phyloP scores from a whole-genome alignment of 2,797 vertebrate species.

The Tauraco hartlaubi region DNA sequence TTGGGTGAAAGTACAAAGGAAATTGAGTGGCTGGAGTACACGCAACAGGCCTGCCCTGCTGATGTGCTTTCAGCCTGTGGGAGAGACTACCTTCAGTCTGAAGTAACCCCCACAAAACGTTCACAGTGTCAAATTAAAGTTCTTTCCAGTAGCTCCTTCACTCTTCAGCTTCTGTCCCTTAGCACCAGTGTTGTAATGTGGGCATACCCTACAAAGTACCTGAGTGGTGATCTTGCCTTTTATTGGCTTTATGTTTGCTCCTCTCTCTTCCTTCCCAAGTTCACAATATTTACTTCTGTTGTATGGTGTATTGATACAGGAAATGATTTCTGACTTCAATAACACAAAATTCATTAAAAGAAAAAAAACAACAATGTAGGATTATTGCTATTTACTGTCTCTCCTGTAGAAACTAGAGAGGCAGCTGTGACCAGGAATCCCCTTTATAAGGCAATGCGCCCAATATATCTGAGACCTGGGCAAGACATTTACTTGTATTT shows the following conservation, averaged over 20 bases:
- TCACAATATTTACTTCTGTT: not conserved
- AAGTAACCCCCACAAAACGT: not conserved
- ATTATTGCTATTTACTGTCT: not conserved
- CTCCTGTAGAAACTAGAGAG: not conserved
- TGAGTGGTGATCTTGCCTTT: not conserved
- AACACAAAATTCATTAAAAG: not conserved
- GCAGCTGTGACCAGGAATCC: not conserved
- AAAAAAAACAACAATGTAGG: not conserved
- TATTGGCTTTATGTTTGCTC: not conserved
- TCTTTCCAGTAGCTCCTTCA: not conserved
- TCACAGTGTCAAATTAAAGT: not conserved
- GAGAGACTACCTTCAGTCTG: not conserved
- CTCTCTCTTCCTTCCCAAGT: not conserved
- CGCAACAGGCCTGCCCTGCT: not conserved
- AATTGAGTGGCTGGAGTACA: not conserved
- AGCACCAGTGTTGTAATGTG: fast-evolving
- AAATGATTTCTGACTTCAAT: not conserved
- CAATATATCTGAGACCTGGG: no score
- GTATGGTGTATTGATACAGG: not conserved
- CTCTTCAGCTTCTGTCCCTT: not conserved
- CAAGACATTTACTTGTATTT: not conserved
- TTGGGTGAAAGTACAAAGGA: not conserved
- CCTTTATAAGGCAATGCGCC: not conserved
- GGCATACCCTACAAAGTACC: not conserved
- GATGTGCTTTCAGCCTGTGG: not conserved